Evolutionary conservation across 2,888 invertebrate genomes (phyloP), one percentile per base, ranked within the genome.

Genomic region (Iselma pallidipennis): DNA sequence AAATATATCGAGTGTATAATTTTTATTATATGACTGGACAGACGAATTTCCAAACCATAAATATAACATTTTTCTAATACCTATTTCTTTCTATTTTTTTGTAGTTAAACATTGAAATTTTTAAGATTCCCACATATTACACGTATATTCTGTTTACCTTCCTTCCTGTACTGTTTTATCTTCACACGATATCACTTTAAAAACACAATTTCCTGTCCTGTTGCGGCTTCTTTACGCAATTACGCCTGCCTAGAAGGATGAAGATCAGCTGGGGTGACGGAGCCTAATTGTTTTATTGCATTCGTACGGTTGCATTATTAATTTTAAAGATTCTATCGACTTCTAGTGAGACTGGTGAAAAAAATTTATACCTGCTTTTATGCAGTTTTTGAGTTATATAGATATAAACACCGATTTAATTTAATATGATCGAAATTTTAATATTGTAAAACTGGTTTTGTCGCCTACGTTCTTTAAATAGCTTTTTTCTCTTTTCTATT

Each of bases 1-100:
- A 71, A 71, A 70, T 72, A 69, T 66, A 67, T 66, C 63, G 60
- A 7, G 65, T 61, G 67, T 70, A 71, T 72, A 66, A 69, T 74
- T 74, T 74, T 74, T 63, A 73, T 74, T 74, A 74, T 16, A 37
- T 72, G 68, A 69, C 66, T 61, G 21, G 45, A 23, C n/a, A 21
- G 45, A 45, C 45, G 45, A 45, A 45, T 21, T 21, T 45, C 19
- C 19, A 42, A 42, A 19, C 10, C 19, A 51, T 29, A 51, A 51
- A 19, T 51, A n/a, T 28, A 4, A 19, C 14, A 23, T 29, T 16
- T 51, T 26, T 21, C 14, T 25, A 26, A 26, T 23, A n/a, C n/a
- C n/a, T n/a, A n/a, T n/a, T n/a, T 12, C 10, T 48, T 26, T 19
- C n/a, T 49, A 2, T 28, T 21, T 25, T 26, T 51, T 4, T 29